Conservation (phyloP, 2,113 vertebrate genomes). For the Serinus canaria region DNA sequence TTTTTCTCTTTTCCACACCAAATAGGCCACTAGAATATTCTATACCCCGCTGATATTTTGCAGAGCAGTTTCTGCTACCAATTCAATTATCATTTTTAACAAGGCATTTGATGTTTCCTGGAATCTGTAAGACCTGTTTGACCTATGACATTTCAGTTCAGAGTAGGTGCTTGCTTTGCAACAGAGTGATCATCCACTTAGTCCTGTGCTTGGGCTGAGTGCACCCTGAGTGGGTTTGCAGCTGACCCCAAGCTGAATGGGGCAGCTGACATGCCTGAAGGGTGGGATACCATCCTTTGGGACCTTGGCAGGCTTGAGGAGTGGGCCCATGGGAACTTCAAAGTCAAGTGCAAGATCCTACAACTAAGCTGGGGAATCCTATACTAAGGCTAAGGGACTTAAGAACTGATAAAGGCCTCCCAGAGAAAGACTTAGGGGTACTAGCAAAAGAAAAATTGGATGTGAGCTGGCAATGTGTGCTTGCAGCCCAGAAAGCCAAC, state of each 20-base stretch:
- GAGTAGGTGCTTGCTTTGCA: background rate
- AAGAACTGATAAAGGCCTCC: background rate
- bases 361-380: rapidly evolving
- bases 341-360: background rate
- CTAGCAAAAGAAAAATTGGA: background rate
- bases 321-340: background rate
- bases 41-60: background rate
- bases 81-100: background rate
- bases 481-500: background rate
- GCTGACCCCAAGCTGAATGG: background rate
- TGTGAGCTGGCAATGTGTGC: rapidly evolving
- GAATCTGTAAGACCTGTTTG: background rate
- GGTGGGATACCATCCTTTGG: background rate
- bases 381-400: background rate
- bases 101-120: background rate
- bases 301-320: background rate
- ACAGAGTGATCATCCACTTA: background rate
- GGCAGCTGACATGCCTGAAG: background rate
- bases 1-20: background rate
- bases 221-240: background rate
- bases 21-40: background rate
- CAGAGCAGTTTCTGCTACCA: background rate
- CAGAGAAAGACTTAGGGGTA: rapidly evolving
- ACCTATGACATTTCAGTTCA: background rate
- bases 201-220: rapidly evolving